Evolutionary conservation across 2,888 invertebrate species (phyloP).

Genomic region (Hedya salicella): DNA sequence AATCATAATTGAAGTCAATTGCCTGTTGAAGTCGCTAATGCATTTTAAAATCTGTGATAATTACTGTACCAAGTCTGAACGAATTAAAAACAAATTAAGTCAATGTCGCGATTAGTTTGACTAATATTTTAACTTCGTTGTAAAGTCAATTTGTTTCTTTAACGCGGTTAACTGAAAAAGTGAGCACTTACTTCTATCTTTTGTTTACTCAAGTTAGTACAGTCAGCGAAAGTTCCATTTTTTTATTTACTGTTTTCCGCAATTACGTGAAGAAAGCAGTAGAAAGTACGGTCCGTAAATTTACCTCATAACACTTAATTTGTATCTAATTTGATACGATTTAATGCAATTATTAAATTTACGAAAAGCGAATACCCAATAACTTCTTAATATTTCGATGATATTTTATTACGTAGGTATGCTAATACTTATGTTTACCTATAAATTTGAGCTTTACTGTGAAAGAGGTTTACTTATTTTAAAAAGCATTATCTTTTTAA

Average conservation of each 20-base stretch:
- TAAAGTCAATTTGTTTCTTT: constrained; percentile 4
- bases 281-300: constrained; percentile 36
- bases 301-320: constrained; percentile 23
- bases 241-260: constrained; percentile 43
- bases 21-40: constrained; percentile 18
- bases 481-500: no score
- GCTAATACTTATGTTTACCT: no score
- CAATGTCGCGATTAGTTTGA: constrained; percentile 25
- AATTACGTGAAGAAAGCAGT: constrained; percentile 46
- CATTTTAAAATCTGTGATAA: constrained; percentile 20
- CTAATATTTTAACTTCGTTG: constrained; percentile 13
- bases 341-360: neutral
- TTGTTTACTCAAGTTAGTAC: constrained; percentile 12
- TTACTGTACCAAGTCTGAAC: constrained; percentile 7
- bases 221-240: constrained; percentile 42
- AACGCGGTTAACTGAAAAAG: constrained; percentile 17
- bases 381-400: no score
- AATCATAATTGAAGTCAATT: constrained; percentile 17
- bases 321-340: constrained; percentile 18
- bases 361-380: neutral
- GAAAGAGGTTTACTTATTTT: no score
- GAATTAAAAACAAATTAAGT: constrained; percentile 18
- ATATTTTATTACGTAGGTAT: no score
- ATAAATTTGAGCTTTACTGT: no score
- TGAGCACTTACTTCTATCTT: constrained; percentile 5